Evolutionary conservation across 2,888 invertebrate genomes (phyloP), one percentile per base, ranked within the genome.

Genomic region (Perizoma affinitatum): DNA sequence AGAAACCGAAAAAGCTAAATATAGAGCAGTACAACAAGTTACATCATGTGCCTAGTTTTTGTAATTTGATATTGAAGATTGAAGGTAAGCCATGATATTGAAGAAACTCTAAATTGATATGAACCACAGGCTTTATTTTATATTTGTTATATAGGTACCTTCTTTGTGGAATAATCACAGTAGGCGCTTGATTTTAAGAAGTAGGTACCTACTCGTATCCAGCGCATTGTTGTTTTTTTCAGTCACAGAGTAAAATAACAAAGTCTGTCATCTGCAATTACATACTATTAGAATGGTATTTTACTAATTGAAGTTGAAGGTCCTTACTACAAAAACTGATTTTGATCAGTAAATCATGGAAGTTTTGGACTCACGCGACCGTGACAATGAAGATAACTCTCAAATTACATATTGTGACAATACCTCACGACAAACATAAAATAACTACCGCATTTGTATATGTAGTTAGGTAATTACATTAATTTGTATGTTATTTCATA

Each of bases 341-440:
- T 58, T 49, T 49, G n/a, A 57, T 52, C 55, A 56, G 56, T 35
- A 54, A 42, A 65, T 61, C 56, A 58, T 66, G 64, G 40, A 56
- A 69, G 65, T 67, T 72, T 66, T 71, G 58, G 45, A 46, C 56
- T 71, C 72, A 70, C 65, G 66, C 65, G 54, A 65, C 54, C 57
- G 52, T 71, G 59, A 57, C 54, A 40, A n/a, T 61, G 62, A 57
- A 71, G 70, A 72, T 70, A 58, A 69, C 58, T 43, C 49, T 59
- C 63, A 65, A 66, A 72, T 72, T 65, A 68, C 59, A 75, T 52
- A 66, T 63, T 70, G 40, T 49, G 22, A 64, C 66, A 64, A 65
- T 61, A 63, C 56, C 53, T 49, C 52, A 51, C 52, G 44, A 52
- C 53, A 34, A 22, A 22, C n/a, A 48, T 44, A 34, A 59, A 57